These are phyloP conservation scores for Mirounga angustirostris DNA, from an alignment of 2,113 vertebrate genomes.

Conservation along the genomic window DNA sequence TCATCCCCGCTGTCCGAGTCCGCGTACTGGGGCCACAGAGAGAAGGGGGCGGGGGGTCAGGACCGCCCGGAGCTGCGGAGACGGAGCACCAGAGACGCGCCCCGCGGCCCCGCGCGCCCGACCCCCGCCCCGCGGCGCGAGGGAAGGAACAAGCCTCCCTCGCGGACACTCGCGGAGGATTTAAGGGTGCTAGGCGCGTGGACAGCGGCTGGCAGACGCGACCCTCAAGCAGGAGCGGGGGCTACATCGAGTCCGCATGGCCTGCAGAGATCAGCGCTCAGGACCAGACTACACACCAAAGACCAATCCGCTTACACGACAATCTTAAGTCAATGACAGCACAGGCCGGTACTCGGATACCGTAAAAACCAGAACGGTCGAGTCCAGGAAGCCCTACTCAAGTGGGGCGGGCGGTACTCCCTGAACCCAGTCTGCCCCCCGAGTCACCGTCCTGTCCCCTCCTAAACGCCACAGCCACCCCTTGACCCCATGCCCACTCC, in stretches of 20 bases:
- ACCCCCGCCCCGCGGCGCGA: background rate
- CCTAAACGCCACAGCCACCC: background rate
- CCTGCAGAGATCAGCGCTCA: background rate
- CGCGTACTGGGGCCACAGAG: conserved; percentile 86
- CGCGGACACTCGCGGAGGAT: background rate
- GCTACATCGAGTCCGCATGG: rapidly evolving
- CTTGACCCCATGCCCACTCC: no score
- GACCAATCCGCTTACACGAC: background rate
- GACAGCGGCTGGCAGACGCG: background rate
- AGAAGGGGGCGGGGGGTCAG: background rate
- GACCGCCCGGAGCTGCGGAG: background rate
- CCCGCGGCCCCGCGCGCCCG: no score
- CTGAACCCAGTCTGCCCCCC: background rate
- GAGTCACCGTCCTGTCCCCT: background rate
- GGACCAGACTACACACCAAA: background rate
- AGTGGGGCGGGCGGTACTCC: background rate
- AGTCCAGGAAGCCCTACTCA: background rate
- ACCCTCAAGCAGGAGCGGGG: background rate
- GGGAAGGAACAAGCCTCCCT: background rate
- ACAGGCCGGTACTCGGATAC: background rate
- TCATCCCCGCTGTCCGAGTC: conserved; percentile 95
- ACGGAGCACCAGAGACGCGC: background rate
- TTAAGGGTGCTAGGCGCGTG: background rate
- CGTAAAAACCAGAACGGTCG: background rate
- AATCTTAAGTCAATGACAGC: background rate